Conservation (phyloP, 2,888 invertebrate genomes). For the Mythimna ferrago region DNA sequence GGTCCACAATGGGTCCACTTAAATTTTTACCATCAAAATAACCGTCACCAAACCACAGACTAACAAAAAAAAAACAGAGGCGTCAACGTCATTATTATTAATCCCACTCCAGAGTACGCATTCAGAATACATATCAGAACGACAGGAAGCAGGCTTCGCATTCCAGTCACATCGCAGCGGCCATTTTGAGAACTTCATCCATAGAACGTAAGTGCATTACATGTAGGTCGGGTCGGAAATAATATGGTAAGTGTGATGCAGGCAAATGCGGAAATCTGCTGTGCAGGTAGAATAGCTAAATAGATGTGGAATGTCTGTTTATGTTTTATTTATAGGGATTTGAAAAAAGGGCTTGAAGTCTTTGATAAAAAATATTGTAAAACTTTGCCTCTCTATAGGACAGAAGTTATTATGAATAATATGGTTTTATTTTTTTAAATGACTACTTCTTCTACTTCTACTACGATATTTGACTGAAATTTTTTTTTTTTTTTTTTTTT, state of each 20-base stretch:
- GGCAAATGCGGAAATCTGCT: constrained; percentile 57
- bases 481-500: too few relatives aligned
- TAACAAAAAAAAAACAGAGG: constrained; percentile 37
- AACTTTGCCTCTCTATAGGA: too few relatives aligned
- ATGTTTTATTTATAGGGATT: constrained; percentile 28
- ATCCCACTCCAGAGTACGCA: constrained; percentile 68
- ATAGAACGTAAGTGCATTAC: constrained; percentile 62
- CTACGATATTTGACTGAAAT: too few relatives aligned
- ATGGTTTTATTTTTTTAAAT: too few relatives aligned
- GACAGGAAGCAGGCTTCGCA: constrained; percentile 79
- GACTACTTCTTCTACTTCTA: too few relatives aligned
- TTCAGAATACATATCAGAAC: constrained; percentile 76
- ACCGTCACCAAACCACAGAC: constrained; percentile 29
- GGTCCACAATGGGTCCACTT: background rate
- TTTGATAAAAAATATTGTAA: background rate
- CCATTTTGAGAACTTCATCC: constrained; percentile 78
- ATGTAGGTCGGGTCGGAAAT: constrained; percentile 59
- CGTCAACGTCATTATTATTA: constrained; percentile 63
- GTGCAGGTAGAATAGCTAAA: constrained; percentile 54
- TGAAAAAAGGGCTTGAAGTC: background rate
- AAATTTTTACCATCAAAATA: constrained; percentile 18
- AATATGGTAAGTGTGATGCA: constrained; percentile 43
- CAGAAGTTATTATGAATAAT: too few relatives aligned
- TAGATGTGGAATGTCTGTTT: constrained; percentile 23
- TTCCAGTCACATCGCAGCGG: constrained; percentile 70